These are phyloP conservation scores for Sandelia bainsii DNA, from an alignment of 2,797 vertebrate genomes.

Conservation along the genomic window DNA sequence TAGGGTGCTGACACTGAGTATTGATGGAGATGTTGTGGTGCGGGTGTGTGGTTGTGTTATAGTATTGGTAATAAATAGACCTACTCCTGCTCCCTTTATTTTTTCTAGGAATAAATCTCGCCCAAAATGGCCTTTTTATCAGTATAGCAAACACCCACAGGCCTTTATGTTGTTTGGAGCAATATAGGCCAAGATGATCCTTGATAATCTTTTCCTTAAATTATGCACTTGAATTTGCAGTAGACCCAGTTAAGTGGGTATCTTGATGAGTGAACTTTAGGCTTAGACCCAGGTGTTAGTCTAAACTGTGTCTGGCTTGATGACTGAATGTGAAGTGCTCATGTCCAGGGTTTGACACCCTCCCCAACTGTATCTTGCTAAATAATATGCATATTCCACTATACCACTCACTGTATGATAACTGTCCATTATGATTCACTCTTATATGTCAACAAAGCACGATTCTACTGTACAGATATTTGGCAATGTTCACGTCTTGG, in stretches of 20 bases:
- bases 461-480: slow-evolving; percentile 67
- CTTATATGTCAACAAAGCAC: slow-evolving; percentile 60
- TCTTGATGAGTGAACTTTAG: slow-evolving; percentile 28
- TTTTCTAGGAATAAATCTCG: slow-evolving; percentile 63
- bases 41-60: slow-evolving; percentile 55
- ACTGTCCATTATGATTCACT: slow-evolving; percentile 54
- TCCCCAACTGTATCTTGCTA: slow-evolving; percentile 20
- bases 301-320: slow-evolving; percentile 48
- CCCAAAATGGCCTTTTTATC: slow-evolving; percentile 75
- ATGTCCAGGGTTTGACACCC: slow-evolving; percentile 45
- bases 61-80: slow-evolving; percentile 33
- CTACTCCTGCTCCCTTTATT: slow-evolving; percentile 65
- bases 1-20: slow-evolving; percentile 16
- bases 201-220: slow-evolving; percentile 39
- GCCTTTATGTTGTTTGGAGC: slow-evolving; percentile 74
- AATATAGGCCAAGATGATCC: slow-evolving; percentile 70
- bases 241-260: slow-evolving; percentile 22
- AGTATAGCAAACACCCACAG: slow-evolving; percentile 77
- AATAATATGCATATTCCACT: slow-evolving; percentile 67
- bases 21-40: slow-evolving; percentile 32
- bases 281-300: slow-evolving; percentile 29
- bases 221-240: slow-evolving; percentile 62
- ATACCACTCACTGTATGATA: slow-evolving; percentile 73
- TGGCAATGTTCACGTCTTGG: slow-evolving; percentile 29
- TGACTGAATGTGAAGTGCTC: slow-evolving; percentile 70